A percentile compares a stretch with the other conserved stretches of the same genome.
Conservation (phyloP, 2,888 invertebrate species). For the Argynnis bischoffii region DNA sequence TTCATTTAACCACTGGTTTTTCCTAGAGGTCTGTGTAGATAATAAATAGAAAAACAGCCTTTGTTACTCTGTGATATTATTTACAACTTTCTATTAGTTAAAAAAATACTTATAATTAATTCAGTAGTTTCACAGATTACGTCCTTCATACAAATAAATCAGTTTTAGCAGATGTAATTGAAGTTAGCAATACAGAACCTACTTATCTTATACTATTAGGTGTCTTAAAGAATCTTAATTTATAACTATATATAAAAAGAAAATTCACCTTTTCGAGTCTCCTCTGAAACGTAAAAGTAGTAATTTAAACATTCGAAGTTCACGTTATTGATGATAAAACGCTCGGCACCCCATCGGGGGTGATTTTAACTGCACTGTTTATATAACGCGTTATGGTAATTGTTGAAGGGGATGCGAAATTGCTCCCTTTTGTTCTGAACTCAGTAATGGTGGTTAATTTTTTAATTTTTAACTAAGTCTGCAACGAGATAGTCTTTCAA, state of each 20-base stretch:
- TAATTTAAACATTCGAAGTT: slow-evolving; percentile 6
- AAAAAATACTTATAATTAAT: background rate
- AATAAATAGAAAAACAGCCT: background rate
- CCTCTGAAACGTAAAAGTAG: slow-evolving; percentile 1
- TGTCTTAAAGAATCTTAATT: background rate
- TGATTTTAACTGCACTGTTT: slow-evolving; percentile 30
- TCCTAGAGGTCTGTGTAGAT: too few species aligned
- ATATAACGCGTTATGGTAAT: slow-evolving; percentile 33
- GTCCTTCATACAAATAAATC: background rate
- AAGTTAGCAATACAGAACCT: background rate
- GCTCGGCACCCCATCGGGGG: slow-evolving; percentile 20
- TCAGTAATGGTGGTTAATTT: slow-evolving; percentile 19
- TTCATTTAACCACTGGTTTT: too few species aligned
- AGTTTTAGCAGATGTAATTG: too few species aligned
- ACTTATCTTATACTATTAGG: too few species aligned
- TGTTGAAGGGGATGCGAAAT: slow-evolving; percentile 23
- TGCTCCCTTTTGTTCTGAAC: slow-evolving; percentile 25
- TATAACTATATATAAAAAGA: background rate
- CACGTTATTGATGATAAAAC: slow-evolving; percentile 22
- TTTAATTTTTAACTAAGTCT: background rate
- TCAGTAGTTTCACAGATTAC: background rate
- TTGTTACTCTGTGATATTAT: too few species aligned
- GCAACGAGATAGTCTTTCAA: background rate
- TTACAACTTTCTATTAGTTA: background rate
- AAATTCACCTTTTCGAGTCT: background rate